Conservation (phyloP, 2,797 vertebrate genomes). For the Yasuhikotakia modesta region DNA sequence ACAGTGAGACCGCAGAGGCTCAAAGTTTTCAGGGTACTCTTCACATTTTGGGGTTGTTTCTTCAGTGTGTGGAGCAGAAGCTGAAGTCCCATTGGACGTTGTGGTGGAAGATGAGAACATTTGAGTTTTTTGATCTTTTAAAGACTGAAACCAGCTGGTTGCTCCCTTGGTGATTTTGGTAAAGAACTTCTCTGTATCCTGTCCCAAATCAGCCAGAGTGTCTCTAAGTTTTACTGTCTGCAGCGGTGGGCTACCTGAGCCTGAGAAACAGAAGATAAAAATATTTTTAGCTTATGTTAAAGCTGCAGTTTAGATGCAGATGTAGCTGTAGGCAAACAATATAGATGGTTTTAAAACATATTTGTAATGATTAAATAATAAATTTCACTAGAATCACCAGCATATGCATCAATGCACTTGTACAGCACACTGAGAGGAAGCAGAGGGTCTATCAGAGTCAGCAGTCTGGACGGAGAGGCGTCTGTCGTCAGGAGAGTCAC, state of each 20-base stretch:
- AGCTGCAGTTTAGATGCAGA: too few relatives aligned
- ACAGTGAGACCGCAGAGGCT: constrained; percentile 78
- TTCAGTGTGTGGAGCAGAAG: not conserved
- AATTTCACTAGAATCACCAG: constrained; percentile 65
- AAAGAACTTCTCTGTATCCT: constrained; percentile 80
- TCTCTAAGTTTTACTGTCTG: constrained; percentile 60
- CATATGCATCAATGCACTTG: constrained; percentile 80
- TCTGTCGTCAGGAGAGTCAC: constrained; percentile 77
- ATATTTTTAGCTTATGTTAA: too few relatives aligned
- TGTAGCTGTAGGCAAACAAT: too few relatives aligned
- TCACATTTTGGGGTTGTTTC: too few relatives aligned
- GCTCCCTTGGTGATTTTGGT: constrained; percentile 80
- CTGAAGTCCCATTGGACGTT: constrained; percentile 7
- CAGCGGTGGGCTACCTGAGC: constrained; percentile 58
- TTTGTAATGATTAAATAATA: too few relatives aligned
- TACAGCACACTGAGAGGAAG: constrained; percentile 78
- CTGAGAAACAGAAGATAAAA: constrained; percentile 60
- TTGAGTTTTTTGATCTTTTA: constrained; percentile 68
- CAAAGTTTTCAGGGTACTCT: constrained; percentile 81
- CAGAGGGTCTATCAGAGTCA: constrained; percentile 79
- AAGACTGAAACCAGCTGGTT: constrained; percentile 84
- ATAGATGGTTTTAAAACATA: too few relatives aligned
- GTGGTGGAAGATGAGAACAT: accelerated
- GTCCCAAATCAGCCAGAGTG: constrained; percentile 74
- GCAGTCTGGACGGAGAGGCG: constrained; percentile 79